A percentile compares a stretch with the other conserved stretches of the same genome.
Evolutionary conservation across 2,888 invertebrate species (phyloP).

Genomic region (Xylota segnis): DNA sequence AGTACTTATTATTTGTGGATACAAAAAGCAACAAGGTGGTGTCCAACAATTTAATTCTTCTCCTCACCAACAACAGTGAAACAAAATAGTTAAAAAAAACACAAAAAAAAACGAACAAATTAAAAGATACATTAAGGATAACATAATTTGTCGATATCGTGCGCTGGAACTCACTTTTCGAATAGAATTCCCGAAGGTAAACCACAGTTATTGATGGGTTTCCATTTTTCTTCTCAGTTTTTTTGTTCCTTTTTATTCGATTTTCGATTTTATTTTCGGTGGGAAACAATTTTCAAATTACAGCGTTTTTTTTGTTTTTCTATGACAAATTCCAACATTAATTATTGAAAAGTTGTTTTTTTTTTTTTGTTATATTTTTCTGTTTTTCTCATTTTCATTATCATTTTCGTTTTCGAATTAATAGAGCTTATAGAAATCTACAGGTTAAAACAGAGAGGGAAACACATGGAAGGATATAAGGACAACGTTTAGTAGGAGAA

Average conservation of each 20-base stretch:
- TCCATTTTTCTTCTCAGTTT: slow-evolving; percentile 10
- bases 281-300: slow-evolving; percentile 33
- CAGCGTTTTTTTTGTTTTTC: not conserved
- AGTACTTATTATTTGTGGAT: slow-evolving; percentile 23
- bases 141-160: slow-evolving; percentile 37
- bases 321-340: slow-evolving; percentile 41
- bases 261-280: not conserved
- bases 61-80: too few species aligned
- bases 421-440: slow-evolving; percentile 22
- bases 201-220: slow-evolving; percentile 31
- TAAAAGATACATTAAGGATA: slow-evolving; percentile 50
- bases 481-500: slow-evolving; percentile 1
- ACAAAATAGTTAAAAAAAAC: slow-evolving; percentile 17
- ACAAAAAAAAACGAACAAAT: slow-evolving; percentile 43
- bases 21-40: slow-evolving; percentile 63
- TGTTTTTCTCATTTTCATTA: not conserved
- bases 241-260: not conserved
- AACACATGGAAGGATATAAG: slow-evolving; percentile 15
- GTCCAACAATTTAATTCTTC: slow-evolving; percentile 10
- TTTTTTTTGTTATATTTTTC: not conserved
- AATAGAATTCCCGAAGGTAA: slow-evolving; percentile 65
- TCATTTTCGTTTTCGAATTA: not conserved
- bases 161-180: slow-evolving; percentile 17
- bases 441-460: slow-evolving; percentile 40
- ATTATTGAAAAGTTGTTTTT: slow-evolving; percentile 30